A percentile compares a stretch with the other conserved stretches of the same genome.
Evolutionary conservation across 2,888 invertebrate species (phyloP).

Genomic region (Drosophila tripunctata): DNA sequence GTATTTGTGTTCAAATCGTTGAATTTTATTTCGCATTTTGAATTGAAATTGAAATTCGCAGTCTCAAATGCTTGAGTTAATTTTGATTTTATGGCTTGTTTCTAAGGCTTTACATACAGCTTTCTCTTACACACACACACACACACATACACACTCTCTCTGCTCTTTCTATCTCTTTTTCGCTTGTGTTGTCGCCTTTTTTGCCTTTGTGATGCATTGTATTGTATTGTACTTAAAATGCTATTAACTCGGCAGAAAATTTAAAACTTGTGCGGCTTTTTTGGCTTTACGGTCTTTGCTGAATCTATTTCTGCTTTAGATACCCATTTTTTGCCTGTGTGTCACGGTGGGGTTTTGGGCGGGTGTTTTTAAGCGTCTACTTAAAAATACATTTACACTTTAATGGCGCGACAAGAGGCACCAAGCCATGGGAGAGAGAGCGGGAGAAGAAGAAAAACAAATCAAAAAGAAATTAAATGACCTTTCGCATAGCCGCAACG

Average conservation of each 20-base stretch:
- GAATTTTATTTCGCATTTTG: conserved; percentile 18
- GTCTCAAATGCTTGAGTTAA: conserved; percentile 30
- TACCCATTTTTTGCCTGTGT: conserved; percentile 8
- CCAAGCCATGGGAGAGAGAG: conserved; percentile 7
- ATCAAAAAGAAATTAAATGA: conserved; percentile 79
- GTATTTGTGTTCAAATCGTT: conserved; percentile 6
- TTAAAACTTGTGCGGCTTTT: conserved; percentile 77
- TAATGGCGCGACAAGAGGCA: conserved; percentile 60
- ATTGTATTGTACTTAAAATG: conserved; percentile 74
- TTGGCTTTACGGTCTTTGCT: conserved; percentile 52
- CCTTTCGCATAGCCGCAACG: conserved; percentile 68
- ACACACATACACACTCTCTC: background rate
- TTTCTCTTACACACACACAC: background rate
- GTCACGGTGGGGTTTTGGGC: background rate
- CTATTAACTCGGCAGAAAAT: conserved; percentile 70
- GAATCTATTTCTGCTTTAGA: conserved; percentile 57
- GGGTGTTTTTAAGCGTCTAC: conserved; percentile 57
- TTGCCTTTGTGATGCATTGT: too few relatives aligned
- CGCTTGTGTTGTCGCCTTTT: background rate
- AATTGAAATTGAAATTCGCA: conserved; percentile 35
- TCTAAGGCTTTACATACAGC: background rate
- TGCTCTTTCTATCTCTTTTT: background rate
- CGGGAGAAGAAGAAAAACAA: conserved; percentile 48
- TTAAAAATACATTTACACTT: conserved; percentile 80
- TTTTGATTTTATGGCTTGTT: conserved; percentile 45